A percentile compares a stretch with the other conserved stretches of the same genome.
phyloP scores from a whole-genome alignment of 2,888 invertebrate species.

The Cenopis cana region DNA sequence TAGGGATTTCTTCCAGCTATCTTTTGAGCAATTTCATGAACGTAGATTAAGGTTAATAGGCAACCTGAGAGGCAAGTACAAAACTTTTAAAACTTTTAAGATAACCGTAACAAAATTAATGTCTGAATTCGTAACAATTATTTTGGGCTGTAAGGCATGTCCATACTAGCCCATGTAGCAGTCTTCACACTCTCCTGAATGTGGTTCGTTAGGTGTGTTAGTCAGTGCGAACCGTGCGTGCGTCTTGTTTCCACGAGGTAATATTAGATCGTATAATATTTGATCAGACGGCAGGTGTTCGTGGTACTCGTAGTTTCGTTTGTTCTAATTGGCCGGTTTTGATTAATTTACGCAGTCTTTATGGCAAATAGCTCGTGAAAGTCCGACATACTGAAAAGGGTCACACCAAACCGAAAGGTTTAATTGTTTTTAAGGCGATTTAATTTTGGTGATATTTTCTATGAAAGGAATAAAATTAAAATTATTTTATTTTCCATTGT shows the following conservation, averaged over 20 bases:
- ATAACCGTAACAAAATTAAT: background rate
- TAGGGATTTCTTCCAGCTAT: no score
- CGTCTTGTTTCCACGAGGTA: conserved; percentile 63
- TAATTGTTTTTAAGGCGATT: background rate
- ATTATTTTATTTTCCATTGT: no score
- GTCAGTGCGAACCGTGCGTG: conserved; percentile 62
- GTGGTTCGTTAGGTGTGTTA: conserved; percentile 77
- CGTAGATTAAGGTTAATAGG: no score
- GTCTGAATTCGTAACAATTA: no score
- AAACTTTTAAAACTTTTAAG: no score
- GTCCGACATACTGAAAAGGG: background rate
- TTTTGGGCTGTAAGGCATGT: background rate
- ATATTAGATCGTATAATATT: conserved; percentile 77
- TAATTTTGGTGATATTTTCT: background rate
- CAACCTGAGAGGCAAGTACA: no score
- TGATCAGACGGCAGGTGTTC: conserved; percentile 66
- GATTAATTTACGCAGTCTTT: background rate
- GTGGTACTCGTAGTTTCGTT: conserved; percentile 32
- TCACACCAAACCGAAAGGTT: background rate
- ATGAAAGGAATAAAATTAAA: background rate
- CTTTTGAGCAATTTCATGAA: no score
- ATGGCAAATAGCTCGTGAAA: background rate
- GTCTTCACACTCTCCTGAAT: conserved; percentile 56
- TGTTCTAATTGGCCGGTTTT: conserved; percentile 22
- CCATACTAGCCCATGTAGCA: conserved; percentile 8